Evolutionary conservation across 2,113 vertebrate genomes (phyloP).

Genomic region (Megaleporinus macrocephalus): DNA sequence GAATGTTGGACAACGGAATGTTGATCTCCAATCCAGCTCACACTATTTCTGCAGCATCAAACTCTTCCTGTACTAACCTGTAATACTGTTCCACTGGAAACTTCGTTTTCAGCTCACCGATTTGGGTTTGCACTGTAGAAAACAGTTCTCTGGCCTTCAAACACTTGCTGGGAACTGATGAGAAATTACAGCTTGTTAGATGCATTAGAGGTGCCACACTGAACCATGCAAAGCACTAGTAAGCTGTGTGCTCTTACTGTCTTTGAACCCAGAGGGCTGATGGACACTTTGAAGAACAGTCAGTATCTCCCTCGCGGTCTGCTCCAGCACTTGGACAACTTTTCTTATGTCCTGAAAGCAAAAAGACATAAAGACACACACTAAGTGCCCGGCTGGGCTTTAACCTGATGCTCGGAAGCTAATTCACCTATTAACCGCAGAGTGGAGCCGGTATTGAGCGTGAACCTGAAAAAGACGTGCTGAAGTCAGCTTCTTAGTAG

Average conservation of each 20-base stretch:
- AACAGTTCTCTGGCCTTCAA: conserved; percentile 91
- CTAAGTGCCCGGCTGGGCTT: background rate
- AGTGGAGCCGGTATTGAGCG: no score
- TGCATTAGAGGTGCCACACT: background rate
- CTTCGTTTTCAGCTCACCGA: conserved; percentile 93
- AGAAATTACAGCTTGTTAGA: background rate
- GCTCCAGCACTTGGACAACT: conserved; percentile 91
- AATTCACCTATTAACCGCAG: no score
- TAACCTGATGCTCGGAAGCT: background rate
- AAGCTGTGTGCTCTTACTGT: conserved; percentile 81
- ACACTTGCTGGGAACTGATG: conserved; percentile 91
- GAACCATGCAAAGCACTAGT: background rate
- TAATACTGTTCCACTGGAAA: conserved; percentile 96
- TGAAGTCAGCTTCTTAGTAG: no score
- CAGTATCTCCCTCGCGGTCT: conserved; percentile 94
- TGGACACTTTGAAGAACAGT: conserved; percentile 95
- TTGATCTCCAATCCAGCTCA: background rate
- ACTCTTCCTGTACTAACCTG: conserved; percentile 75
- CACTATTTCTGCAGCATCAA: background rate
- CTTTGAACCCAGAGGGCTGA: conserved; percentile 91
- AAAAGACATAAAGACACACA: background rate
- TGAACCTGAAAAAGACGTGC: no score
- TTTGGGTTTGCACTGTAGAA: conserved; percentile 84
- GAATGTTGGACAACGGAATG: background rate
- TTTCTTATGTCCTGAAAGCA: conserved; percentile 90